phyloP scores from a whole-genome alignment of 2,797 vertebrate species.

The Coregonus ussuriensis region DNA sequence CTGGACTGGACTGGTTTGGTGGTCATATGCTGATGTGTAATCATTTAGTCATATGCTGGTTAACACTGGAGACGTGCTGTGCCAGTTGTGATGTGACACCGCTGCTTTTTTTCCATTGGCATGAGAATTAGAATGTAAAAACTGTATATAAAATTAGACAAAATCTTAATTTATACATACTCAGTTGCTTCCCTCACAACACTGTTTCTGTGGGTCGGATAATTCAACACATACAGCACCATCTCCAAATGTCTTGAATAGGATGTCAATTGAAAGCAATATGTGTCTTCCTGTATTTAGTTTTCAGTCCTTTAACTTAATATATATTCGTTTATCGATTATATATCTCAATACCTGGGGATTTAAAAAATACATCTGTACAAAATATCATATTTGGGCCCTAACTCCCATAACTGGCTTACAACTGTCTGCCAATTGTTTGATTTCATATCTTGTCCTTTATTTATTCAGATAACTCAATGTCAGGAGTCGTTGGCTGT shows the following conservation, averaged over 20 bases:
- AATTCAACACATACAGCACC: background rate
- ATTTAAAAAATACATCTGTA: conserved; percentile 65
- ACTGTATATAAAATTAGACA: background rate
- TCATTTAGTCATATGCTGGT: background rate
- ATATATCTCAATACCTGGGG: conserved; percentile 62
- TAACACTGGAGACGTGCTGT: background rate
- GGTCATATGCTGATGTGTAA: background rate
- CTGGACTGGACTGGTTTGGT: conserved; percentile 25
- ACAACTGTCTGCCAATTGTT: conserved; percentile 2
- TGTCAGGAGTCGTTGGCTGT: background rate
- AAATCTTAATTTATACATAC: background rate
- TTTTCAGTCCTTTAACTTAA: background rate
- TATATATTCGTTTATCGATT: background rate
- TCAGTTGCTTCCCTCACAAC: background rate
- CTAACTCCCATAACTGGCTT: conserved; percentile 27
- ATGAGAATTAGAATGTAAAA: background rate
- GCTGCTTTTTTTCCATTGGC: background rate
- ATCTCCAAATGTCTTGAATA: background rate
- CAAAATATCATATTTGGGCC: conserved; percentile 72
- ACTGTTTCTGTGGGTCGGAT: background rate
- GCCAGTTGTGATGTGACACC: background rate
- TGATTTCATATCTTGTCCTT: conserved; percentile 24
- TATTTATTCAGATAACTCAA: conserved; percentile 19
- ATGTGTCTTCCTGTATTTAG: conserved; percentile 17
- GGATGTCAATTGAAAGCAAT: background rate